Base-by-base conservation (phyloP, 2,797 vertebrate genomes). In the Toxotes lorentzi region DNA sequence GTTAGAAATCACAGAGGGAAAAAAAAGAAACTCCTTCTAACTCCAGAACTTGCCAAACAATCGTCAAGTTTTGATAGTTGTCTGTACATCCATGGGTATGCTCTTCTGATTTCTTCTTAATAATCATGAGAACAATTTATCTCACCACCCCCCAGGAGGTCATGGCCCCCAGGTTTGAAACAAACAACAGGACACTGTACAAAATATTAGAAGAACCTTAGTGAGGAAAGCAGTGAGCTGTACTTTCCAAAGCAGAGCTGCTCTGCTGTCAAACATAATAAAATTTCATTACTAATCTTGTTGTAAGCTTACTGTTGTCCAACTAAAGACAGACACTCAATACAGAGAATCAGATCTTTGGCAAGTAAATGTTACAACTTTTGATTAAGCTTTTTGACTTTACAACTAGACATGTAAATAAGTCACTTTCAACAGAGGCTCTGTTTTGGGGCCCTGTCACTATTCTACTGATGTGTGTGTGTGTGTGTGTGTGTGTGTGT, bases 341-440 rank as follows among this genome's bases (percentile, higher is more conserved):
- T 47, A 23, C 4, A 23, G 9, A 51, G 19, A 30, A 7, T 32
- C 21, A 65, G 8, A 16, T 3, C 54, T 17, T 10, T n/a, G 51
- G n/a, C 16, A 32, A 58, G 14, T 68, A 59, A 64, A 68, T 1
- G 5, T 41, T 45, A 23, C 9, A 38, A 34, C n/a, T 32, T 69
- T 47, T 66, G 63, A 62, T 58, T 50, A 17, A 77, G 41, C 58
- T 63, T 75, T 82, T 16, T 60, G 45, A 68, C 57, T 57, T 74
- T 76, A 10, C 51, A 85, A 74, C 51, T 62, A 77, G 57, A 62
- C 61, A 38, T 64, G 35, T 40, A 51, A 56, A 57, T 35, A 59
- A 12, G 12, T 66, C 27, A 70, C 19, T 48, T 60, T 41, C 70
- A 73, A 61, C 35, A 47, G 40, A 27, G 38, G 1, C n/a, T 71